Evolutionary conservation across 2,113 vertebrate species (phyloP).

Genomic region (Apaloderma vittatum): DNA sequence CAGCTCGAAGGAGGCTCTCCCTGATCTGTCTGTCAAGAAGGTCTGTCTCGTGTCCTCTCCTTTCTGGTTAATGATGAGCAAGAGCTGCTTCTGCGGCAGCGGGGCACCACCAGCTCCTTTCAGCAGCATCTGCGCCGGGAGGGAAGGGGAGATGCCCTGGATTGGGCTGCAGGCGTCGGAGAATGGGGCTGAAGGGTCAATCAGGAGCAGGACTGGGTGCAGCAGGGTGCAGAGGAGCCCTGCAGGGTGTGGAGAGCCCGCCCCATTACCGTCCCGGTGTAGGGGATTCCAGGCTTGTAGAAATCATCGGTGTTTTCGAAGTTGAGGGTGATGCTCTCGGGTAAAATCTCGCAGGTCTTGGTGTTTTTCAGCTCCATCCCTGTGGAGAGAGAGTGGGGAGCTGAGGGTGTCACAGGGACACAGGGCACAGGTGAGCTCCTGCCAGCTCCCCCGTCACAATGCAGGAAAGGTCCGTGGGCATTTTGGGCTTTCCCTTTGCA

Average conservation of each 20-base stretch:
- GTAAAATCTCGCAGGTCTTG: not conserved
- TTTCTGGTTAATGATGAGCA: fast-evolving
- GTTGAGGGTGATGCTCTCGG: fast-evolving
- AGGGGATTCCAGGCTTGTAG: slow-evolving; percentile 26
- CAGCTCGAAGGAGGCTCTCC: slow-evolving; percentile 14
- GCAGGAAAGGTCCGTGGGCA: not conserved
- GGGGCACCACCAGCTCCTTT: fast-evolving
- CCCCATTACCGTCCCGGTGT: not conserved
- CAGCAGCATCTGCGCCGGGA: not conserved
- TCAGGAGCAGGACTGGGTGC: not conserved
- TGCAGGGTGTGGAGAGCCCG: fast-evolving
- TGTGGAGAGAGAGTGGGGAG: not conserved
- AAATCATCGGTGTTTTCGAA: not conserved
- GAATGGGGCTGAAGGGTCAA: not conserved
- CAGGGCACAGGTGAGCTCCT: not conserved
- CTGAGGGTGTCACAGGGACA: not conserved
- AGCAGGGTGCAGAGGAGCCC: not conserved
- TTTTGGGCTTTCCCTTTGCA: not conserved
- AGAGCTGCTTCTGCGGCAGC: not conserved
- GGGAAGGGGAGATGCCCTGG: not conserved
- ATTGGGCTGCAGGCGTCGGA: not conserved
- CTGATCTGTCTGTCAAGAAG: not conserved
- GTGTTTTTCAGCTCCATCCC: slow-evolving; percentile 14
- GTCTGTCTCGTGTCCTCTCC: fast-evolving
- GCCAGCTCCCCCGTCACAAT: fast-evolving